Evolutionary conservation across 1,140 invertebrate species (phyloP).

Genomic region (Cotesia glomerata): DNA sequence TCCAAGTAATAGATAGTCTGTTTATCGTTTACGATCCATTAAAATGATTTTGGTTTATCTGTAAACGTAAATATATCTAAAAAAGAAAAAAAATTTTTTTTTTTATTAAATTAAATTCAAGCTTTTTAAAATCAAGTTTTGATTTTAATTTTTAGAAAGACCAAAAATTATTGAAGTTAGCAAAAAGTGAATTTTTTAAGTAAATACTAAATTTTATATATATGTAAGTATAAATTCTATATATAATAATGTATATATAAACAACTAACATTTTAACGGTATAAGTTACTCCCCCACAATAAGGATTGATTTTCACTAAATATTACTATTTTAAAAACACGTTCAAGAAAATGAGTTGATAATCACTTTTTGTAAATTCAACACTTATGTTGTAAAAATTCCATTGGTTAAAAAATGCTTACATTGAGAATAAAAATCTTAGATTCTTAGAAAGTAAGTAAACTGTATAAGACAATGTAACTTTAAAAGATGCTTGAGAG

Average conservation of each 20-base stretch:
- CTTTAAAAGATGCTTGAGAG: too few species aligned
- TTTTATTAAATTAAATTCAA: background rate
- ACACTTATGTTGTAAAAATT: background rate
- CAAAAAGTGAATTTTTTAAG: too few species aligned
- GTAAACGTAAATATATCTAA: background rate
- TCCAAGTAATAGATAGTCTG: background rate
- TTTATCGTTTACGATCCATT: slow-evolving; percentile 10
- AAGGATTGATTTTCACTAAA: slow-evolving; percentile 1
- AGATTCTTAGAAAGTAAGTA: too few species aligned
- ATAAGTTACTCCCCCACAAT: slow-evolving; percentile 11
- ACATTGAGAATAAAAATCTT: too few species aligned
- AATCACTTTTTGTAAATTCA: background rate
- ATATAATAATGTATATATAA: too few species aligned
- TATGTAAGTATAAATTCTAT: too few species aligned
- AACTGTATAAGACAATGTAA: too few species aligned
- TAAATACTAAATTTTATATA: too few species aligned
- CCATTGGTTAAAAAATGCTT: too few species aligned
- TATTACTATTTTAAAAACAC: background rate
- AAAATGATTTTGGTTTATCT: background rate
- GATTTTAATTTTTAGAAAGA: too few species aligned
- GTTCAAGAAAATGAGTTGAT: background rate
- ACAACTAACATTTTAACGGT: slow-evolving; percentile 16
- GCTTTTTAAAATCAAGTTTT: too few species aligned
- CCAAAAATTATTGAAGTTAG: too few species aligned
- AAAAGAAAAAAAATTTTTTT: background rate